phyloP scores from a whole-genome alignment of 2,113 vertebrate species.

The Tyrannus savana region DNA sequence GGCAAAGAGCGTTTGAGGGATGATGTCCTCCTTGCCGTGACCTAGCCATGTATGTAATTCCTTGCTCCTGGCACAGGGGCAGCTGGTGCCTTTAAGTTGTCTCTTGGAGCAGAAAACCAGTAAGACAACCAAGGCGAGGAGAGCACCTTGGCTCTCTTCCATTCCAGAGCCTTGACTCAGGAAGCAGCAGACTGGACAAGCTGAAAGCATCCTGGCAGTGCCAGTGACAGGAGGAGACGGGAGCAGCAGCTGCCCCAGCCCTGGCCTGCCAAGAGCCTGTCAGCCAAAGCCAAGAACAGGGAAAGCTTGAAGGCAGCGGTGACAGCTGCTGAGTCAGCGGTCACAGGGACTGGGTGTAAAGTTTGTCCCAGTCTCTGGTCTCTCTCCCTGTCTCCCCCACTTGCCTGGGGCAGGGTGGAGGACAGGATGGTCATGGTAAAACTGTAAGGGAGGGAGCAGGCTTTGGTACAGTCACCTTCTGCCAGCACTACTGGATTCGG shows the following conservation, averaged over 20 bases:
- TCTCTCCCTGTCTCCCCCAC: neutral
- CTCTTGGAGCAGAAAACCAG: neutral
- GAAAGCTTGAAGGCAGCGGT: neutral
- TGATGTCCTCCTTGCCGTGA: neutral
- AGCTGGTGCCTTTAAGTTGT: neutral
- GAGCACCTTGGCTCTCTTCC: neutral
- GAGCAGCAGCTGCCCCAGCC: neutral
- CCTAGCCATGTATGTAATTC: neutral
- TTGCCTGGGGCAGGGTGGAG: neutral
- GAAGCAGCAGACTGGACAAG: neutral
- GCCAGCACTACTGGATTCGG: neutral
- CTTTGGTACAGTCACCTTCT: neutral
- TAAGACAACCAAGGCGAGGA: fast-evolving
- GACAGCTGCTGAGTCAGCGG: neutral
- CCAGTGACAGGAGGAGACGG: neutral
- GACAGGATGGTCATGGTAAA: neutral
- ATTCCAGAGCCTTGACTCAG: neutral
- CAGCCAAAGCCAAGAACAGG: neutral
- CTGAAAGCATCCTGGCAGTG: neutral
- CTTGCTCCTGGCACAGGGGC: neutral
- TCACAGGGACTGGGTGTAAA: neutral
- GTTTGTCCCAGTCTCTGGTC: neutral
- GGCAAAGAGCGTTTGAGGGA: neutral
- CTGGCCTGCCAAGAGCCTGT: neutral
- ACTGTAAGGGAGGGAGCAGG: neutral